These are phyloP conservation scores for Tipula unca DNA, from an alignment of 2,888 invertebrate species.

Conservation along the genomic window DNA sequence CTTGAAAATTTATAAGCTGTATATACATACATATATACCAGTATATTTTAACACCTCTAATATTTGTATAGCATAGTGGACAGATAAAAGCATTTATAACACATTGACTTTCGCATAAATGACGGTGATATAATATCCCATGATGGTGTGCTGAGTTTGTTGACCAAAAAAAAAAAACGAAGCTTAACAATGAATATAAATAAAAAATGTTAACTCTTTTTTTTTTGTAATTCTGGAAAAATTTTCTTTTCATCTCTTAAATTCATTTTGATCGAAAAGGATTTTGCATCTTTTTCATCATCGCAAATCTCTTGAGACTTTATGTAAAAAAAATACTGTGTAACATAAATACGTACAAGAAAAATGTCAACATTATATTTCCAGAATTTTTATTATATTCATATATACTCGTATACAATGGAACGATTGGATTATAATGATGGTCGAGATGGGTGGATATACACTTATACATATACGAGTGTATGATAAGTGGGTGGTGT, in stretches of 20 bases:
- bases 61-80: neutral
- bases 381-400: neutral
- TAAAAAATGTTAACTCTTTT: neutral
- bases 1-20: neutral
- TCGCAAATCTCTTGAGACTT: neutral
- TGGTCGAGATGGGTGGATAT: neutral
- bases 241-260: neutral
- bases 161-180: neutral
- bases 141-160: neutral
- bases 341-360: neutral
- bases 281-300: neutral
- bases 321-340: neutral
- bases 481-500: neutral
- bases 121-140: neutral
- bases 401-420: neutral
- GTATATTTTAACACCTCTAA: neutral
- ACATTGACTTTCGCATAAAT: neutral
- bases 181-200: neutral
- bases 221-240: neutral
- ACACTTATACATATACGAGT: neutral
- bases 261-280: neutral
- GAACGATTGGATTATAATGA: neutral
- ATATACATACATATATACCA: neutral
- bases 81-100: neutral
- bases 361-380: neutral